Evolutionary conservation across 2,113 vertebrate genomes (phyloP).

Genomic region (Aspiorhynchus laticeps): DNA sequence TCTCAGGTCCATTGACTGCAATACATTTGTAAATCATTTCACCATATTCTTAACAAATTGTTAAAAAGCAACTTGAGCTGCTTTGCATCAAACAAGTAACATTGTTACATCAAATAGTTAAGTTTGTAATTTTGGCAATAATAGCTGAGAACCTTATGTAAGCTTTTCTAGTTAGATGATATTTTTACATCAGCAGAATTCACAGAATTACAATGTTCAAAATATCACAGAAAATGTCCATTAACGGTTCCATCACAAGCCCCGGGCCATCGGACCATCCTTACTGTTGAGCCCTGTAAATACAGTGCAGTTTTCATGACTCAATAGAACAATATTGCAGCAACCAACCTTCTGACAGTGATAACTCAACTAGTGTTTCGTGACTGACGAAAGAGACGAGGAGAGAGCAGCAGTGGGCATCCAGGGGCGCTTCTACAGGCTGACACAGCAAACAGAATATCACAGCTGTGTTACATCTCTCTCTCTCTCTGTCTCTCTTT

Average conservation of each 20-base stretch:
- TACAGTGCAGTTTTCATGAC: conserved; percentile 10
- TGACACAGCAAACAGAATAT: conserved; percentile 24
- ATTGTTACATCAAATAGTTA: too few species aligned
- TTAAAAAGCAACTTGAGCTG: background rate
- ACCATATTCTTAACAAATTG: background rate
- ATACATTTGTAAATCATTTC: background rate
- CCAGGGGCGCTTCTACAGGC: background rate
- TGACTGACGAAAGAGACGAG: background rate
- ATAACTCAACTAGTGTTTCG: conserved; percentile 23
- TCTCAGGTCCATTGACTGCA: background rate
- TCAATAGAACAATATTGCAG: background rate
- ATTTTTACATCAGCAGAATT: background rate
- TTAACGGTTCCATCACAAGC: background rate
- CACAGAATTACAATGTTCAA: background rate
- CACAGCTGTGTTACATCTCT: conserved; percentile 7
- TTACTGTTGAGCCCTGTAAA: conserved; percentile 7
- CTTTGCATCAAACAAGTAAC: background rate
- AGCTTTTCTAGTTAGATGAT: background rate
- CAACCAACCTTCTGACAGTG: conserved; percentile 4
- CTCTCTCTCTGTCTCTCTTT: background rate
- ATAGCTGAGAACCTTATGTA: background rate
- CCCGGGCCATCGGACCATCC: background rate
- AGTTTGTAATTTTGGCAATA: too few species aligned
- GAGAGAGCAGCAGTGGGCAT: conserved; percentile 1
- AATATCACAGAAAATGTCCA: background rate